phyloP scores from a whole-genome alignment of 2,797 vertebrate species.

The Mus caroli region DNA sequence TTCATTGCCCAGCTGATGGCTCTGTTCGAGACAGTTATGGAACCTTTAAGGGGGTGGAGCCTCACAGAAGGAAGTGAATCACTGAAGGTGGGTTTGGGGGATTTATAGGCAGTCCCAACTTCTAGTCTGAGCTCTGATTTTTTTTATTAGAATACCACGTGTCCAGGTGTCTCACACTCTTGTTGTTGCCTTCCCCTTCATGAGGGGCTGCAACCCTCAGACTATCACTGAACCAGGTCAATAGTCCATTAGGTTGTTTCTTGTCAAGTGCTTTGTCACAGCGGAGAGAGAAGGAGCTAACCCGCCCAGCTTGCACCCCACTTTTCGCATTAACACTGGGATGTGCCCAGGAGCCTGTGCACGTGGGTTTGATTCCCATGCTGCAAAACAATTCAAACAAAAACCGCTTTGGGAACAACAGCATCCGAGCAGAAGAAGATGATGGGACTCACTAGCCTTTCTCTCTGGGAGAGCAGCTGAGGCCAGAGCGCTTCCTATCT shows the following conservation, averaged over 20 bases:
- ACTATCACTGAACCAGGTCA: background rate
- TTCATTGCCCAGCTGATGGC: background rate
- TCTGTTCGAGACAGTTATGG: too few species aligned
- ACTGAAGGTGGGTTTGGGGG: background rate
- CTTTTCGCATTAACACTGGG: constrained; percentile 4
- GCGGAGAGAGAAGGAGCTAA: background rate
- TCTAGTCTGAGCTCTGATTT: too few species aligned
- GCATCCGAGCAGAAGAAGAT: background rate
- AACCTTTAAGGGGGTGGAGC: background rate
- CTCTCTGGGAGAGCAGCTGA: background rate
- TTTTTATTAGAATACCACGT: background rate
- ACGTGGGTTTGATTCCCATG: background rate
- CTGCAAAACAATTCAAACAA: background rate
- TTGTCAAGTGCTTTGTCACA: background rate
- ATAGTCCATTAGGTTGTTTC: background rate
- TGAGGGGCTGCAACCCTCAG: background rate
- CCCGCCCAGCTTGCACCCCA: background rate
- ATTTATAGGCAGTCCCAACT: background rate
- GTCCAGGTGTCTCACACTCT: background rate
- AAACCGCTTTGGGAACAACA: background rate
- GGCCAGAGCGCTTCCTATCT: background rate
- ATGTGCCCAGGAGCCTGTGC: background rate
- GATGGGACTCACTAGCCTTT: background rate
- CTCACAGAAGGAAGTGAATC: background rate
- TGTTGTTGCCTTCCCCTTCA: too few species aligned